Base-by-base conservation (phyloP, 1,140 invertebrate species). In the Chymomyza costata region DNA sequence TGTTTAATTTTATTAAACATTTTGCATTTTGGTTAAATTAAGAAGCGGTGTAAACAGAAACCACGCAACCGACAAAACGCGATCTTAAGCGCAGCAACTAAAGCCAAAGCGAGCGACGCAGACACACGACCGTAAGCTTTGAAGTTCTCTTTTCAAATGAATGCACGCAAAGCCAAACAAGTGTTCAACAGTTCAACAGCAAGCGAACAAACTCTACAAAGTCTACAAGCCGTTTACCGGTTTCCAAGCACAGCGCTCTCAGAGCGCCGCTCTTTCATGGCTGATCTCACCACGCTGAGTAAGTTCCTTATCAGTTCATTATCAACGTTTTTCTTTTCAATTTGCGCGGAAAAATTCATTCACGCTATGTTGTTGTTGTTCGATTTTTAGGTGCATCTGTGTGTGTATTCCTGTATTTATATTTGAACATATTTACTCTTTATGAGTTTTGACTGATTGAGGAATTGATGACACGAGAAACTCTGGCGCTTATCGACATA, bases 281-380 rank as follows among this genome's bases (percentile, higher is more conserved):
- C n/a, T 31, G 25, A 25, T 25, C 21, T 25, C 21, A 25, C 21
- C 21, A 25, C 21, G 21, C 3, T 8, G 21, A 8, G 8, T 25
- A 8, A 5, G 21, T 5, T 3, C 3, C 21, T 25, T 25, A 25
- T 25, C 21, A 25, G 21, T 25, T 25, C 3, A 25, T 8, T 25
- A 25, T 25, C 21, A 25, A 3, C 8, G 3, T 25, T 25, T 25
- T 25, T 25, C 21, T 55, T 63, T 76, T 71, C 65, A 65, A 76
- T 76, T 76, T 76, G 65, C 68, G 62, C 59, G 50, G 62, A 76
- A 68, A 52, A 65, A 76, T 76, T 76, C 71, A 76, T 76, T 76
- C 71, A 76, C 71, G 65, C 71, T 54, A n/a, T n/a, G n/a, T 73
- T 35, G 40, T 40, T 65, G 40, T 71, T 48, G 40, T 47, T 34